Base-by-base conservation (phyloP, 2,888 invertebrate species). In the Metacarcinus magister region DNA sequence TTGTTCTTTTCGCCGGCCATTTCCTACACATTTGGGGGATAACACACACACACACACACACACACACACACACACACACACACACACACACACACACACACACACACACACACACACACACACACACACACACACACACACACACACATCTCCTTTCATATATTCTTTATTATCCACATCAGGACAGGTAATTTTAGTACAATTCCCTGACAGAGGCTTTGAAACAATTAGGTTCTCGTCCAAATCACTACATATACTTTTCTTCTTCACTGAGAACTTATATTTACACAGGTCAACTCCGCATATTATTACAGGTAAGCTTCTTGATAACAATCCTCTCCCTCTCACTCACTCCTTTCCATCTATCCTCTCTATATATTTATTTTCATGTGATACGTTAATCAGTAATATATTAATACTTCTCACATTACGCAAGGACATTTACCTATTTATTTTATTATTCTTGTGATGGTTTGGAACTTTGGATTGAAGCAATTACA, bases 401-500 rank as follows among this genome's bases (percentile, higher is more conserved):
- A 48, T 13, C 48, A 8, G 48, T 8, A 48, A 13, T 13, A 48
- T 48, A 48, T 48, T 23, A n/a, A 23, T 75, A 0, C 28, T n/a
- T 75, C n/a, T n/a, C 75, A 23, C 28, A 75, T 75, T 8, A n/a
- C 75, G 8, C 75, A 75, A n/a, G 23, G 28, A 75, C 28, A 75
- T 23, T 75, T n/a, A 75, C n/a, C n/a, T n/a, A n/a, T 75, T 75
- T 75, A n/a, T 75, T 67, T 23, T 75, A n/a, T 75, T 75, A n/a
- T 75, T 75, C 0, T 28, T 28, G 28, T 75, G 75, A n/a, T 75
- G 75, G 75, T n/a, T n/a, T n/a, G n/a, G n/a, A n/a, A n/a, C n/a
- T 75, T 75, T 75, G 28, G 75, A 75, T 3, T 75, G 3, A 75
- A 75, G 75, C 28, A 23, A 75, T 75, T 23, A 23, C 75, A 75